These are phyloP conservation scores for Drosophila lacicola DNA, from an alignment of 2,888 invertebrate species.

Conservation along the genomic window DNA sequence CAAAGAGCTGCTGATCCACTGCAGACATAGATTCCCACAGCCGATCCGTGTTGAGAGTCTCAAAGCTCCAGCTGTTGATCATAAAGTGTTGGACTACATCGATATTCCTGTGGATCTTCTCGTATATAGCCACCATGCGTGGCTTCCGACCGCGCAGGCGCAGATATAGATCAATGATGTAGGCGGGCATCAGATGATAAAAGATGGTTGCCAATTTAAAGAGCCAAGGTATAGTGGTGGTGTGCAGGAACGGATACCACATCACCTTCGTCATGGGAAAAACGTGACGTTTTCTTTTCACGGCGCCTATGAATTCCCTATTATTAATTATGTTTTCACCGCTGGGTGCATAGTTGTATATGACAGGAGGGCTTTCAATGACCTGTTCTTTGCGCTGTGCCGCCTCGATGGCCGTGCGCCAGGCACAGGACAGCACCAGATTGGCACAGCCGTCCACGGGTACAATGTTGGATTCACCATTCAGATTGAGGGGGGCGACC, in stretches of 20 bases:
- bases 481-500: conserved; percentile 73
- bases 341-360: conserved; percentile 94
- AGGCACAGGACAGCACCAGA: conserved; percentile 84
- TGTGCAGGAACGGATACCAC: conserved; percentile 88
- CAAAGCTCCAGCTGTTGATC: conserved; percentile 89
- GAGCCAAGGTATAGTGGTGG: conserved; percentile 84
- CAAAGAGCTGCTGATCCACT: conserved; percentile 87
- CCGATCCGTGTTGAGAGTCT: conserved; percentile 87
- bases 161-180: conserved; percentile 86
- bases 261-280: conserved; percentile 88
- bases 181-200: conserved; percentile 88
- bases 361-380: conserved; percentile 15
- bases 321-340: conserved; percentile 92
- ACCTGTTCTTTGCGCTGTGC: neutral
- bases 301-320: conserved; percentile 87
- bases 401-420: conserved; percentile 82
- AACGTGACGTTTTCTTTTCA: neutral
- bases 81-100: conserved; percentile 91
- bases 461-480: conserved; percentile 82
- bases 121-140: conserved; percentile 90
- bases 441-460: conserved; percentile 86
- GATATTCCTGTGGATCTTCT: conserved; percentile 91
- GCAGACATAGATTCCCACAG: conserved; percentile 84
- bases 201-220: conserved; percentile 86
- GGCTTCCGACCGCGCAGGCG: conserved; percentile 63